phyloP scores from a whole-genome alignment of 2,888 invertebrate genomes.

The Nysson spinosus region DNA sequence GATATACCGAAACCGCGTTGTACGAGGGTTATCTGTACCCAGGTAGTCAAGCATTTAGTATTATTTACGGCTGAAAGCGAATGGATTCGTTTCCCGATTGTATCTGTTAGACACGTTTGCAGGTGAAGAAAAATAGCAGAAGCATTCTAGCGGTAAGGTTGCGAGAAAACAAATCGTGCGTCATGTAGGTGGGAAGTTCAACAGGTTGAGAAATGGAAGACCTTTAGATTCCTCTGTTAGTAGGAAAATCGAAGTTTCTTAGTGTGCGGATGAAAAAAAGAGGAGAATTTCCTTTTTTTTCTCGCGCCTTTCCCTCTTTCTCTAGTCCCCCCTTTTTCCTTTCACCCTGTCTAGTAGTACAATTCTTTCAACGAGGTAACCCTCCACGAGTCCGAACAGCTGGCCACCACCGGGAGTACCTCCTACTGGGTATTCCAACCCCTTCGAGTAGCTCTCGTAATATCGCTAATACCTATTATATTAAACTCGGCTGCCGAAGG shows the following conservation, averaged over 20 bases:
- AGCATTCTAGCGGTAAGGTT: slow-evolving; percentile 24
- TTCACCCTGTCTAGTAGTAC: neutral
- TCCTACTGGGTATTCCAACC: slow-evolving; percentile 40
- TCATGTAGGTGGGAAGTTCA: slow-evolving; percentile 49
- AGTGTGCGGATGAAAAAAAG: slow-evolving; percentile 13
- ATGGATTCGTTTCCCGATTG: slow-evolving; percentile 21
- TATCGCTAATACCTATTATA: slow-evolving; percentile 60
- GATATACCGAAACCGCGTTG: too few relatives aligned
- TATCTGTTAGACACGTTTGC: slow-evolving; percentile 2
- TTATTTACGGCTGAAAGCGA: slow-evolving; percentile 5
- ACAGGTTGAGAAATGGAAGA: slow-evolving; percentile 56
- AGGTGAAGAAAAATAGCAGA: slow-evolving; percentile 18
- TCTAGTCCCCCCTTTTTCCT: neutral
- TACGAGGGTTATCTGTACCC: too few relatives aligned
- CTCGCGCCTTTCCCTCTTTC: neutral
- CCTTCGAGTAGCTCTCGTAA: slow-evolving; percentile 52
- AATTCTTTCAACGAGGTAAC: slow-evolving; percentile 21
- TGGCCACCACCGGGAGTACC: slow-evolving; percentile 36
- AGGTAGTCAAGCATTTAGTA: slow-evolving; percentile 11
- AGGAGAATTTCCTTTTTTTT: neutral
- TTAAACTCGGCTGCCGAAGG: slow-evolving; percentile 42
- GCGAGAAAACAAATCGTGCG: slow-evolving; percentile 50
- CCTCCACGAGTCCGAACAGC: slow-evolving; percentile 46
- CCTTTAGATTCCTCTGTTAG: slow-evolving; percentile 23
- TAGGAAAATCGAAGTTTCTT: slow-evolving; percentile 39